Evolutionary conservation across 1,140 invertebrate species (phyloP), one percentile per base, ranked within the genome.

Genomic region (Pseudomyrmex pallidus): DNA sequence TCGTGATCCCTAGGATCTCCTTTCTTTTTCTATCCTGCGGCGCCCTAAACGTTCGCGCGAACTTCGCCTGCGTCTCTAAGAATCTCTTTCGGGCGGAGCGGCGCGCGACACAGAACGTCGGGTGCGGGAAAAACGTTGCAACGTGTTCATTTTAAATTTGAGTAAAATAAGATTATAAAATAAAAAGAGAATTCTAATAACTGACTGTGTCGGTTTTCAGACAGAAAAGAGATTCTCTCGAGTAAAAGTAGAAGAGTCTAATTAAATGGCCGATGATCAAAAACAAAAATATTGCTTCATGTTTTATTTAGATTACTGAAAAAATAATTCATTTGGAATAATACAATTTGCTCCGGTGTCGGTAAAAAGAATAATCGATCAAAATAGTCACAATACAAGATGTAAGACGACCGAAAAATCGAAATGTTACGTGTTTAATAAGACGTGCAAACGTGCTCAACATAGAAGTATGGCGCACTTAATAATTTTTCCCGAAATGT

Each of bases 201-300:
- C 67, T 46, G 15, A 17, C 15, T 22, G 20, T 13, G 17, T 63
- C 68, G 54, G 12, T 25, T 35, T 44, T 61, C 46, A 35, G 12
- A 50, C 56, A n/a, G 10, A 20, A n/a, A 13, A 82, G 25, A 74
- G 48, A 74, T 44, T 56, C 12, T 74, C 78, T 63, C 59, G 48
- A 62, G 48, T 61, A 48, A 44, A 82, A 74, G 25, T 59, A 52
- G 25, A 63, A 63, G 78, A 62, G 59, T 62, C 57, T 54, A 82
- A 82, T 74, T 73, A 82, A 57, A 76, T 13, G 17, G 10, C 74
- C 44, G 25, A 9, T 54, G 25, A 44, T 12, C 50, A 25, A 25
- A 17, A 5, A 67, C 63, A 44, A 56, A 46, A 25, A 25, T 25
- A 0, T 17, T 12, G 35, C 25, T 46, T 44, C 17, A 50, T 46